Base-by-base conservation (phyloP, 1,140 invertebrate genomes). In the Drosophila melanica region DNA sequence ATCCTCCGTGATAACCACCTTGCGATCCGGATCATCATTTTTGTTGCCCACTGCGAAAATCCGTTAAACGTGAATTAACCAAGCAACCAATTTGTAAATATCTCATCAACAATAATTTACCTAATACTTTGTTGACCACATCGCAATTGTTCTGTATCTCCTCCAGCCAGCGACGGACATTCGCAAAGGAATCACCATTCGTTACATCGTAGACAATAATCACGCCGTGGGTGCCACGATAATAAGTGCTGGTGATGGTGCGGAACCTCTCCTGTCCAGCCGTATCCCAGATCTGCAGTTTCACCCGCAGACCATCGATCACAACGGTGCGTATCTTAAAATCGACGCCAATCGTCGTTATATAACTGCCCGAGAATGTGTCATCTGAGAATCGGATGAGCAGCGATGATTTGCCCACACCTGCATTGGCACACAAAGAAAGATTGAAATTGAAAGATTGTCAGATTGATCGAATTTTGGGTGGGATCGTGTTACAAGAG, bases 91-190 rank as follows among this genome's bases (percentile, higher is more conserved):
- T 20, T 16, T 5, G 18, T 35, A 9, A 35, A 5, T 41, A 68
- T 39, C 4, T 1, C 33, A 1, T 1, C 33, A 1, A 1, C 18
- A 66, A 20, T 9, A 11, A 92, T 92, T 93, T 92, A 98, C 97
- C 97, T 94, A 99, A 94, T 93, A 99, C 98, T 95, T 97, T 98
- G 94, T 99, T 99, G 60, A 99, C 98, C 90, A 98, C 96, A 94
- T 99, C 98, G 95, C 99, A 99, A 94, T 99, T 99, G 92, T 99
- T 97, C 91, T 99, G 98, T 81, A 99, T 99, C 94, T 99, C 99
- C 91, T 99, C 97, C 35, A 99, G 94, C 97, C 97, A 98, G 92
- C 98, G 94, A 92, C 99, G 99, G 0, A 99, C 98, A 93, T 99
- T 99, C 53, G 98, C 98, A 94, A 99, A 99, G 8, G 98, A 98